These are phyloP conservation scores for Invenusta paracnida DNA, from an alignment of 2,888 invertebrate genomes.

Conservation along the genomic window DNA sequence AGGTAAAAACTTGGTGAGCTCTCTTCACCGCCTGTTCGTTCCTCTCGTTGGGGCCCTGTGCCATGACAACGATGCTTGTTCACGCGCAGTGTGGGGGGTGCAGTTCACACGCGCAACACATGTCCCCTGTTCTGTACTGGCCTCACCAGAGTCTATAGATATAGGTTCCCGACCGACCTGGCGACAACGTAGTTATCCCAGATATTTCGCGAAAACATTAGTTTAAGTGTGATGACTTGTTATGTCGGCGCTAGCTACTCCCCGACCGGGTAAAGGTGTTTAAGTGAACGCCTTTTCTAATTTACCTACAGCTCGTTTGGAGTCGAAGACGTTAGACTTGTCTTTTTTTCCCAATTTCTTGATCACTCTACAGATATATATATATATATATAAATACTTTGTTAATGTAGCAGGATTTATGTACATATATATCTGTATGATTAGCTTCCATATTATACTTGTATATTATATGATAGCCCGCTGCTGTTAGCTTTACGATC, in stretches of 20 bases:
- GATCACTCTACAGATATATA: no score
- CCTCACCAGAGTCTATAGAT: no score
- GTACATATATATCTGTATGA: no score
- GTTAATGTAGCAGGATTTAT: no score
- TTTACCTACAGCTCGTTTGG: not conserved
- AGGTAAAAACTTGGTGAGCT: not conserved
- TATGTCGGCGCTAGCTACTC: not conserved
- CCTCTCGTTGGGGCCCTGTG: not conserved
- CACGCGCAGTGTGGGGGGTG: not conserved
- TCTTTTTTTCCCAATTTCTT: no score
- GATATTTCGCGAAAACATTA: constrained; percentile 12
- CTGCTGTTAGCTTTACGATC: no score
- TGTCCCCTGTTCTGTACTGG: no score
- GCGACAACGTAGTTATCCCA: not conserved
- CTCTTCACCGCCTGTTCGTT: not conserved
- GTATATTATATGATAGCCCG: no score
- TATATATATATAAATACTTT: no score
- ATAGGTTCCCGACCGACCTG: no score
- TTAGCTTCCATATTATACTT: no score
- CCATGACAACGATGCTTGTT: not conserved
- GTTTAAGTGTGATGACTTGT: constrained; percentile 29
- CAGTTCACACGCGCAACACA: not conserved
- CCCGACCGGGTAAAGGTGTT: not conserved
- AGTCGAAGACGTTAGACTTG: constrained; percentile 4
- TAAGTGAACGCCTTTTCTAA: not conserved